Evolutionary conservation across 1,140 invertebrate species (phyloP).

Genomic region (Lepidurus packardi): DNA sequence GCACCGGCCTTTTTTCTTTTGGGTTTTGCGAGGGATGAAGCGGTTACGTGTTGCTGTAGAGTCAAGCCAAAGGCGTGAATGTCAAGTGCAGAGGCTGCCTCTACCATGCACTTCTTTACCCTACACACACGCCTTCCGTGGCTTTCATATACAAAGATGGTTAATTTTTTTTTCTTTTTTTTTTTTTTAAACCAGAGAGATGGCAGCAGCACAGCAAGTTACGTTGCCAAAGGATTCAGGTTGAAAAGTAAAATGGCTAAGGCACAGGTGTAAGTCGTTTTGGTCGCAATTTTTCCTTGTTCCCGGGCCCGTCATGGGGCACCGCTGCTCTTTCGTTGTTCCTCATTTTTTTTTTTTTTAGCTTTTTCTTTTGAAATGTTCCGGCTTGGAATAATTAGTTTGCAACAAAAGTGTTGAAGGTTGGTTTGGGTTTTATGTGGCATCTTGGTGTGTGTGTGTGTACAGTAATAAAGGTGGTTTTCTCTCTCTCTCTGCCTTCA

Average conservation of each 20-base stretch:
- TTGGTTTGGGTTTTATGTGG: background rate
- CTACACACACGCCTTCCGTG: background rate
- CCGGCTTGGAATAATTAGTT: background rate
- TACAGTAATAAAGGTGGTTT: background rate
- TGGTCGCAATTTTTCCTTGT: background rate
- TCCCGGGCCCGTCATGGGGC: background rate
- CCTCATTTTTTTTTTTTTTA: no score
- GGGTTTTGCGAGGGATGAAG: background rate
- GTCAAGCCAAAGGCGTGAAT: constrained; percentile 1
- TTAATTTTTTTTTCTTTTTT: background rate
- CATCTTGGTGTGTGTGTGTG: background rate
- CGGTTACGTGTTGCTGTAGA: background rate
- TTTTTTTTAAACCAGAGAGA: background rate
- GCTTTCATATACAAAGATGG: background rate
- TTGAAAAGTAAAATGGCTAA: background rate
- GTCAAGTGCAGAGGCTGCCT: background rate
- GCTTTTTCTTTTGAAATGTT: background rate
- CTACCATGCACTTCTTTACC: background rate
- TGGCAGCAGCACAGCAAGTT: background rate
- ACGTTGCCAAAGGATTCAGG: background rate
- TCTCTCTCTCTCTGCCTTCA: background rate
- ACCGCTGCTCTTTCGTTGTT: no score
- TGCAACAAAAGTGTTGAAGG: constrained; percentile 6
- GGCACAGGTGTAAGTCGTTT: constrained; percentile 8
- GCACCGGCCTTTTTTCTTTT: background rate